Evolutionary conservation across 2,888 invertebrate species (phyloP), one percentile per base, ranked within the genome.

Genomic region (Abrostola tripartita): DNA sequence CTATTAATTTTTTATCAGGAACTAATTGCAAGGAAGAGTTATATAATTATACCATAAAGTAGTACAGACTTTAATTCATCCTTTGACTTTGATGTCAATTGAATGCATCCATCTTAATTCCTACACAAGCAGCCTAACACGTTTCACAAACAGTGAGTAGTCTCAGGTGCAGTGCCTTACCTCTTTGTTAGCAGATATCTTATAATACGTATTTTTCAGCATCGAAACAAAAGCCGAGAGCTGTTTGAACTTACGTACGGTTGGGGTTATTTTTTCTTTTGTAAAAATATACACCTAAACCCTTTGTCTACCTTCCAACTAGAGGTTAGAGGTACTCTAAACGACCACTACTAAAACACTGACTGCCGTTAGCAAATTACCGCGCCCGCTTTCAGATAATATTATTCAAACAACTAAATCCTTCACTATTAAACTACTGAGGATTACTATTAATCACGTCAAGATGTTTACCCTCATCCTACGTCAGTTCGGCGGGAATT

Each of bases 401-500:
- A 86, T 89, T 88, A 91, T 90, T 91, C 89, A 88, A 90, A 90
- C 89, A 89, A 89, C 84, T 88, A 89, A 91, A 89, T 90, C 88
- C 89, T 87, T 87, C 86, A 91, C 90, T 90, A 90, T 90, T 92
- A 91, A 92, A 91, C 91, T 90, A 90, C 88, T 90, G 86, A 87
- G 90, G 90, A 91, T 92, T 90, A 91, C 91, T 89, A 92, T 92
- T 92, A 92, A 92, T 92, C 92, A 92, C 91, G 90, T 88, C 91
- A 92, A 91, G 92, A 90, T 92, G 92, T 91, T 92, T 92, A 92
- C 92, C 92, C 92, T 92, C 89, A 92, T 92, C 92, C 89, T 83
- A 83, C 86, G 92, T 91, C 90, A 91, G 88, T 90, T 89, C 82
- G 81, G 85, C 79, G 86, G 86, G 90, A 92, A 90, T 92, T 92